phyloP scores from a whole-genome alignment of 2,888 invertebrate genomes.

The Morpho helenor region DNA sequence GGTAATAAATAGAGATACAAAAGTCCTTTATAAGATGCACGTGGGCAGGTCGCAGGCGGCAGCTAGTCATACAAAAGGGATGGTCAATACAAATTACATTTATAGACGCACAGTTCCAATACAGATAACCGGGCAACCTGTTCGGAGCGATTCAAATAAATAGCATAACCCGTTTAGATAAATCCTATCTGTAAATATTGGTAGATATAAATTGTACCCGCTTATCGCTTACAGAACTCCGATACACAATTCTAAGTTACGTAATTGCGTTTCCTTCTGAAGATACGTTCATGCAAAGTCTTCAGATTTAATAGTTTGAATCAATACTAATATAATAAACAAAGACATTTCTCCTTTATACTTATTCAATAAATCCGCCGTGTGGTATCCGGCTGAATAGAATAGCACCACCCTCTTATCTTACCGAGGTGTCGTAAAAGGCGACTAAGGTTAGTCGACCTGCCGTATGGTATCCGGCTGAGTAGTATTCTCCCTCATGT shows the following conservation, averaged over 20 bases:
- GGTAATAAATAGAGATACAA: constrained; percentile 19
- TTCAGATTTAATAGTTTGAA: not conserved
- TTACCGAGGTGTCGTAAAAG: too few relatives aligned
- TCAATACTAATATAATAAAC: too few relatives aligned
- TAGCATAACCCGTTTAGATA: constrained; percentile 69
- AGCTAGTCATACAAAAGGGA: constrained; percentile 34
- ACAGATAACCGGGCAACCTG: constrained; percentile 68
- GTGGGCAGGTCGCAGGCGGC: constrained; percentile 28
- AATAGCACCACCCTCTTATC: too few relatives aligned
- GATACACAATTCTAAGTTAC: constrained; percentile 43
- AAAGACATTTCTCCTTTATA: too few relatives aligned
- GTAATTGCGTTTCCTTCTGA: constrained; percentile 44
- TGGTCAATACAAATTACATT: constrained; percentile 69
- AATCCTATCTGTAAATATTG: constrained; percentile 70
- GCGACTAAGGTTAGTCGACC: too few relatives aligned
- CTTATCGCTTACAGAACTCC: constrained; percentile 47
- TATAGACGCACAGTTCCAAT: constrained; percentile 59
- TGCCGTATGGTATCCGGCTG: too few relatives aligned
- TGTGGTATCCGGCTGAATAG: too few relatives aligned
- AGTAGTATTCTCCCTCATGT: too few relatives aligned
- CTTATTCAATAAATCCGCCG: too few relatives aligned
- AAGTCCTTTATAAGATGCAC: constrained; percentile 22
- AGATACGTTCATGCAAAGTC: constrained; percentile 19
- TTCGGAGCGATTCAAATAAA: constrained; percentile 66
- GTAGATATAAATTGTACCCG: constrained; percentile 59